Conservation (phyloP, 1,140 invertebrate species). For the Drosophila setifemur region DNA sequence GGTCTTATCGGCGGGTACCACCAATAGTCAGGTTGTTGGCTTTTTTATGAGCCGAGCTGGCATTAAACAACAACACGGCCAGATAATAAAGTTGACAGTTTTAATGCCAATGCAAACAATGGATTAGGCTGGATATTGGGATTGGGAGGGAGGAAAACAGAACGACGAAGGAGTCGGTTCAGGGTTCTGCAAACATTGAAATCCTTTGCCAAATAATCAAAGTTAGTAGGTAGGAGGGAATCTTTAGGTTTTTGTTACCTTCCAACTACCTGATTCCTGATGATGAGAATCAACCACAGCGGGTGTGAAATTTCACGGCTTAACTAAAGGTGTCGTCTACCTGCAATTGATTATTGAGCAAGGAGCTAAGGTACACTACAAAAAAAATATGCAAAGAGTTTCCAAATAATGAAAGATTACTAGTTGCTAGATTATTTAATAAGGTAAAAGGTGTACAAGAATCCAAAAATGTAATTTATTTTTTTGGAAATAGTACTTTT, state of each 20-base stretch:
- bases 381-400: no score
- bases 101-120: slow-evolving; percentile 47
- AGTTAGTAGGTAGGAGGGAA: slow-evolving; percentile 26
- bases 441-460: no score
- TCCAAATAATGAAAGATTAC: no score
- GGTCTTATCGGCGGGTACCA: slow-evolving; percentile 39
- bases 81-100: slow-evolving; percentile 70
- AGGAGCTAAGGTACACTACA: no score
- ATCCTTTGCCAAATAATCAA: slow-evolving; percentile 20
- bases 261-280: slow-evolving; percentile 5
- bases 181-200: slow-evolving; percentile 16
- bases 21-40: slow-evolving; percentile 41
- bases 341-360: slow-evolving; percentile 11
- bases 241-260: slow-evolving; percentile 9
- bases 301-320: slow-evolving; percentile 74
- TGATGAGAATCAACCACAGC: slow-evolving; percentile 65
- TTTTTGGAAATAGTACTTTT: no score
- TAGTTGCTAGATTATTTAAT: no score
- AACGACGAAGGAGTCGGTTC: neutral
- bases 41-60: slow-evolving; percentile 43
- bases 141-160: neutral
- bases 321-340: slow-evolving; percentile 29
- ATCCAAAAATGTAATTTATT: no score
- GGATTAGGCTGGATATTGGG: no score
- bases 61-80: slow-evolving; percentile 18